phyloP scores from a whole-genome alignment of 2,888 invertebrate species.

The Melanostoma scalare region DNA sequence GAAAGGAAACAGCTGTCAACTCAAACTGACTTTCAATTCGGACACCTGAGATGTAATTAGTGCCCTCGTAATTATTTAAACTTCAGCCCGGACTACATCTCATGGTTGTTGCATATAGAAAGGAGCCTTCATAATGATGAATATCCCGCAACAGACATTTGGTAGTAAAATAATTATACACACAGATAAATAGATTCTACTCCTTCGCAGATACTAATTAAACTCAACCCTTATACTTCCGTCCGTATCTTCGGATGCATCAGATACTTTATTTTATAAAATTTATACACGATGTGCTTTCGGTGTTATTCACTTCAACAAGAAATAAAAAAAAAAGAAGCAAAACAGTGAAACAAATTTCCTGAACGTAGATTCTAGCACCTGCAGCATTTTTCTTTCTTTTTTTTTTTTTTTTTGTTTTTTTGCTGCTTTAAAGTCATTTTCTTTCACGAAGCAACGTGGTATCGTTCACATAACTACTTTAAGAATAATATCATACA shows the following conservation, averaged over 20 bases:
- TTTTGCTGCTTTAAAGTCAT: neutral
- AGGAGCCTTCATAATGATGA: slow-evolving; percentile 6
- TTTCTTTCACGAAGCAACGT: neutral
- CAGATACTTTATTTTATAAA: slow-evolving; percentile 47
- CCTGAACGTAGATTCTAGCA: slow-evolving; percentile 56
- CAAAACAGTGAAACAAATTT: slow-evolving; percentile 36
- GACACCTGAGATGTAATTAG: slow-evolving; percentile 71
- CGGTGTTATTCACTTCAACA: slow-evolving; percentile 39
- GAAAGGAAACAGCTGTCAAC: slow-evolving; percentile 31
- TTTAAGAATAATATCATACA: too few relatives aligned
- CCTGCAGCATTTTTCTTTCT: slow-evolving; percentile 45
- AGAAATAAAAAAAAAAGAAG: slow-evolving; percentile 47
- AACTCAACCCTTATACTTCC: slow-evolving; percentile 16
- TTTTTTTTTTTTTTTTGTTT: neutral
- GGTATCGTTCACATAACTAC: too few relatives aligned
- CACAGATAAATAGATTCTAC: slow-evolving; percentile 37
- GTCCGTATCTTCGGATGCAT: neutral
- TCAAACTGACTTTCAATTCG: slow-evolving; percentile 49
- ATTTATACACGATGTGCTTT: slow-evolving; percentile 41
- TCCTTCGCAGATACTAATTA: slow-evolving; percentile 39
- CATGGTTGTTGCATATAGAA: slow-evolving; percentile 4
- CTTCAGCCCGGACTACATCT: slow-evolving; percentile 11
- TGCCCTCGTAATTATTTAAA: slow-evolving; percentile 63
- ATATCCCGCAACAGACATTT: slow-evolving; percentile 6
- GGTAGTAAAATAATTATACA: slow-evolving; percentile 31